phyloP scores from a whole-genome alignment of 2,113 vertebrate species.

The Bos indicus region DNA sequence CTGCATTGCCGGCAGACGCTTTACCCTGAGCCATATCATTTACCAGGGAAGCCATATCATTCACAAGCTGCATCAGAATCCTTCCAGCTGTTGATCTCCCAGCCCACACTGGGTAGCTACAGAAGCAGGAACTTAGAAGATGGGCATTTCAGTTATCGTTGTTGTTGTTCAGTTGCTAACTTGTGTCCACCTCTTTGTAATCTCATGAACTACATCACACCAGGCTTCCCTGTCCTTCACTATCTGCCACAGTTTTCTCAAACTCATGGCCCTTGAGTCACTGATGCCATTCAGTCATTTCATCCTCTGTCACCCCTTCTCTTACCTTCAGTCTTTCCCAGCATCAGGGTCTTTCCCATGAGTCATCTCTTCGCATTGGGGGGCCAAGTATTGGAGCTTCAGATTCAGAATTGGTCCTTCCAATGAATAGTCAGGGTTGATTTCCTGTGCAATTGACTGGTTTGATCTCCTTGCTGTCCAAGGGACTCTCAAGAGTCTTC shows the following conservation, averaged over 20 bases:
- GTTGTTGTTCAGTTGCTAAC: background rate
- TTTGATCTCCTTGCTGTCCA: background rate
- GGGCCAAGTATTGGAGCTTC: background rate
- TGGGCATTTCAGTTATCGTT: background rate
- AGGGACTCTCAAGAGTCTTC: background rate
- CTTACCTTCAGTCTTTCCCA: background rate
- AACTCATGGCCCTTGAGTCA: background rate
- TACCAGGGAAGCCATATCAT: background rate
- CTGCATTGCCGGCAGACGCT: too few relatives aligned
- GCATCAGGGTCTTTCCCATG: background rate
- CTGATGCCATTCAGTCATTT: background rate
- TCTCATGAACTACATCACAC: background rate
- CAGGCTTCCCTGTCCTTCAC: background rate
- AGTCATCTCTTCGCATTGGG: accelerated
- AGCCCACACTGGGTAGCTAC: background rate
- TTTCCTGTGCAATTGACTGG: background rate
- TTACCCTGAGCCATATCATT: too few relatives aligned
- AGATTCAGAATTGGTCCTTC: background rate
- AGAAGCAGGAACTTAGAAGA: background rate
- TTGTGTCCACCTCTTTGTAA: background rate
- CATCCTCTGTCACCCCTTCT: background rate
- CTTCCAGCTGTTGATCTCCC: background rate
- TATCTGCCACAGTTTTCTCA: background rate
- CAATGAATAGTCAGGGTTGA: background rate
- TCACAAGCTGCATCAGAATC: background rate